A percentile compares a stretch with the other conserved stretches of the same genome.
Conservation (phyloP, 2,888 invertebrate genomes). For the Phytoseiulus persimilis region DNA sequence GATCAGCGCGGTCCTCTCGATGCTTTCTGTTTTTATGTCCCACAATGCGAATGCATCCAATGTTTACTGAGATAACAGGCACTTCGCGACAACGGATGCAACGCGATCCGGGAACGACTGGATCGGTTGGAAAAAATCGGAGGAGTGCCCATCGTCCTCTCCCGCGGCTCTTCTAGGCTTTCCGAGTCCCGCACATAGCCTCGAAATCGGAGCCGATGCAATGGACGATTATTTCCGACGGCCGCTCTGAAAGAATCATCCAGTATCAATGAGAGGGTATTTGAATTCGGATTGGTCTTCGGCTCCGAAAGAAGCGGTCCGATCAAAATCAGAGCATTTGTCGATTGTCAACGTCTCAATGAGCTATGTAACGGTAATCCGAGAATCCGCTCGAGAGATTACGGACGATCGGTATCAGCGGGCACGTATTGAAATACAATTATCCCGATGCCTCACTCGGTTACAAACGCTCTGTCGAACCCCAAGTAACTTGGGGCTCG, state of each 20-base stretch:
- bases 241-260: background rate
- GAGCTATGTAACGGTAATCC: constrained; percentile 5
- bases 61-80: constrained; percentile 5
- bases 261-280: background rate
- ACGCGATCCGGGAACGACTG: background rate
- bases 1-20: background rate
- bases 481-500: no score
- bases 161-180: background rate
- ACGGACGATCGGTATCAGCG: background rate
- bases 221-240: background rate
- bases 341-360: background rate
- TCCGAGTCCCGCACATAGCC: background rate
- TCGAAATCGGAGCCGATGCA: background rate
- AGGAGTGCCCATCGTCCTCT: background rate
- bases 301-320: background rate
- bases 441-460: background rate
- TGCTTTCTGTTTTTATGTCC: background rate
- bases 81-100: background rate
- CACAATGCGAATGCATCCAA: background rate
- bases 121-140: background rate
- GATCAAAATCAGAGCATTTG: background rate
- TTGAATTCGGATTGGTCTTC: background rate
- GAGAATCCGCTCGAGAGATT: background rate
- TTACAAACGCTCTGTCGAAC: no score
- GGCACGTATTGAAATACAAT: background rate